Conservation (phyloP, 2,113 vertebrate genomes). For the Prionailurus bengalensis region DNA sequence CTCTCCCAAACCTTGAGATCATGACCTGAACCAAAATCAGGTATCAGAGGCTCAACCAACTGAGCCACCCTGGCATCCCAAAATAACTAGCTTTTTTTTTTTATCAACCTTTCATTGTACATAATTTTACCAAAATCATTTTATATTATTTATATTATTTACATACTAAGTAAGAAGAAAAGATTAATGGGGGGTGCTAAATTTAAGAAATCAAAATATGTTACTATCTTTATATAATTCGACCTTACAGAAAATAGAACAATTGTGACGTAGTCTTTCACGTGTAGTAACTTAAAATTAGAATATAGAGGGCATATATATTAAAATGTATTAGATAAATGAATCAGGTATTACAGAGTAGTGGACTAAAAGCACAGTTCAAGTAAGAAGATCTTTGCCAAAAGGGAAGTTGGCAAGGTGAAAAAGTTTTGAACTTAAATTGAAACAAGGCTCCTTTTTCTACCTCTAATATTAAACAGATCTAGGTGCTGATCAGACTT, state of each 20-base stretch:
- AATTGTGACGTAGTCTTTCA: neutral
- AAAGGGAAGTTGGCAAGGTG: neutral
- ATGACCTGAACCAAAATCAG: too few species aligned
- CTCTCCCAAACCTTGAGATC: too few species aligned
- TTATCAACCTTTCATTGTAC: neutral
- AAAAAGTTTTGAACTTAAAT: neutral
- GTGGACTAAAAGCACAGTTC: neutral
- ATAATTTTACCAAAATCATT: neutral
- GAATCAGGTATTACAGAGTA: neutral
- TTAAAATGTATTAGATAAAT: neutral
- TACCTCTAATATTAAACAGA: neutral
- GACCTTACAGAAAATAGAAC: neutral
- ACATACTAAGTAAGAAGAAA: neutral
- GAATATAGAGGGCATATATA: neutral
- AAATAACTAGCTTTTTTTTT: neutral
- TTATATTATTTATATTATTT: neutral
- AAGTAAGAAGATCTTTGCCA: neutral
- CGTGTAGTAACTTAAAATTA: neutral
- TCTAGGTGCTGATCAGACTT: neutral
- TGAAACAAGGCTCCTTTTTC: neutral
- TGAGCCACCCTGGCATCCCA: too few species aligned
- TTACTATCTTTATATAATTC: neutral
- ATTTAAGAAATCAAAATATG: conserved; percentile 6
- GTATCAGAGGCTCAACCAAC: too few species aligned
- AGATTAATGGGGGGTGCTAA: neutral